These are phyloP conservation scores for Stictonetta naevosa DNA, from an alignment of 2,113 vertebrate genomes.

Conservation along the genomic window DNA sequence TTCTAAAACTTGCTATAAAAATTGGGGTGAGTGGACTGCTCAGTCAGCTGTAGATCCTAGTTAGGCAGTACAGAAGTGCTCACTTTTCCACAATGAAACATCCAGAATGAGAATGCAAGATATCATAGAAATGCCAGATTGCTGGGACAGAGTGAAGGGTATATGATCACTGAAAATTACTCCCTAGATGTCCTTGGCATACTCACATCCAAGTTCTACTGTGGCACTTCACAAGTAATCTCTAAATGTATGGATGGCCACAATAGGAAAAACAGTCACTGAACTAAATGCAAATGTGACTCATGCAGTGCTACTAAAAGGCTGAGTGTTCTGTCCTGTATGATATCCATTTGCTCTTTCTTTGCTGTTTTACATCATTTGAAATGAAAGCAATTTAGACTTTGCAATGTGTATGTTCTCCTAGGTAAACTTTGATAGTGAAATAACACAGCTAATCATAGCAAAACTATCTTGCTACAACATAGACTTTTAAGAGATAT, in stretches of 20 bases:
- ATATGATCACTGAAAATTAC: background rate
- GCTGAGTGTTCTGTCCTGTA: background rate
- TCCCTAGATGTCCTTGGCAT: background rate
- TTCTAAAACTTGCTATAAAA: background rate
- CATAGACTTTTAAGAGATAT: background rate
- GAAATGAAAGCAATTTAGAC: slow-evolving; percentile 35
- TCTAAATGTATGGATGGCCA: background rate
- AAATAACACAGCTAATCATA: slow-evolving; percentile 15
- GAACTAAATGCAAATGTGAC: slow-evolving; percentile 4
- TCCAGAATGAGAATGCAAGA: background rate
- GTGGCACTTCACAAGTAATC: background rate
- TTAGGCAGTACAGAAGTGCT: background rate
- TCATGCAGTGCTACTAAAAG: background rate
- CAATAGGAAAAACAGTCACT: background rate
- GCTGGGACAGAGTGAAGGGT: background rate
- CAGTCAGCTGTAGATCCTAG: background rate
- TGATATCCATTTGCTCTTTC: slow-evolving; percentile 19
- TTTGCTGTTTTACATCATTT: slow-evolving; percentile 22
- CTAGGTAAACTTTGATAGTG: background rate
- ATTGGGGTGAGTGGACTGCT: background rate
- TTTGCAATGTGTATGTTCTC: background rate
- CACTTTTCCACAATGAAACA: background rate
- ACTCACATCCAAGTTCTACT: background rate
- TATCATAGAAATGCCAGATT: background rate
- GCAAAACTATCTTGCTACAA: background rate